Evolutionary conservation across 2,797 vertebrate genomes (phyloP).

Genomic region (Esox lucius): DNA sequence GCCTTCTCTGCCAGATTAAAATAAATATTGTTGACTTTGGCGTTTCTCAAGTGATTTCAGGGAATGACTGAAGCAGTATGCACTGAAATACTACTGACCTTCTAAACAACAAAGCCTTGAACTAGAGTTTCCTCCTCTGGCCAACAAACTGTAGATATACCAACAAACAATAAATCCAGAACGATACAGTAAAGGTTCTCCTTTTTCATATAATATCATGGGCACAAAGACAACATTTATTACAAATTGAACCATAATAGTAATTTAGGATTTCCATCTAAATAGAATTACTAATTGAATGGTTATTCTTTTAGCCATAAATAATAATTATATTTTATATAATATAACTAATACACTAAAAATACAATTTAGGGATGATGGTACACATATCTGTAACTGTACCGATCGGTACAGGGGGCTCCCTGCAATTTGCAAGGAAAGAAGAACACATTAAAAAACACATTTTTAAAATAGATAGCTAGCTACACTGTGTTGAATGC

Average conservation of each 20-base stretch:
- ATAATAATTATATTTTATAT: too few relatives aligned
- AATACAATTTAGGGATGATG: too few relatives aligned
- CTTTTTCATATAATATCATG: constrained; percentile 47
- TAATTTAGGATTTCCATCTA: too few relatives aligned
- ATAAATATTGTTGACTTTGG: not conserved
- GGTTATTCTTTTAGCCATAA: too few relatives aligned
- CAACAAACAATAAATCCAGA: constrained; percentile 16
- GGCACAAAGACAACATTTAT: constrained; percentile 51
- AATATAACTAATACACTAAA: too few relatives aligned
- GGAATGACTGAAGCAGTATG: not conserved
- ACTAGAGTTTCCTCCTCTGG: constrained; percentile 1
- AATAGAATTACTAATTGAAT: too few relatives aligned
- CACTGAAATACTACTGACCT: not conserved
- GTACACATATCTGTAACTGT: too few relatives aligned
- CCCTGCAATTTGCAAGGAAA: too few relatives aligned
- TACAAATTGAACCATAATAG: constrained; percentile 26
- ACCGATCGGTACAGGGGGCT: too few relatives aligned
- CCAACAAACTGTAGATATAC: constrained; percentile 21
- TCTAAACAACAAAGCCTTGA: constrained; percentile 25
- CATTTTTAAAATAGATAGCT: too few relatives aligned
- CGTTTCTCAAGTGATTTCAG: not conserved
- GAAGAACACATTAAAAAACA: too few relatives aligned
- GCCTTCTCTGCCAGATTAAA: not conserved
- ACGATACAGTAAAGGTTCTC: not conserved
- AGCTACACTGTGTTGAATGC: too few relatives aligned